phyloP scores from a whole-genome alignment of 2,888 invertebrate genomes.

The Eumerus sabulonum region DNA sequence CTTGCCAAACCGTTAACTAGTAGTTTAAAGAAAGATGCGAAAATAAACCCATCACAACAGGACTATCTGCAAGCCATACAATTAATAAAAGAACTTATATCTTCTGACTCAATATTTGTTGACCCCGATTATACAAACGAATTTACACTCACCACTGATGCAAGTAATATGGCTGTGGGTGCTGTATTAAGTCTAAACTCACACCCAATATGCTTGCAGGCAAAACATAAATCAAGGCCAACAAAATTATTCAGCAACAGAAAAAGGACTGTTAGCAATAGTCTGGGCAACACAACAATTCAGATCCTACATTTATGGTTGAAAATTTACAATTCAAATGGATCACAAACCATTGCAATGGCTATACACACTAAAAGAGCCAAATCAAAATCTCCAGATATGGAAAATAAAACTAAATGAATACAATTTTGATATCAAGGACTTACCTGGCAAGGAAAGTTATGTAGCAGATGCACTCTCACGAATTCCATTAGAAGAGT shows the following conservation, averaged over 20 bases:
- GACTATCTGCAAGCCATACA: conserved; percentile 4
- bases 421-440: conserved; percentile 13
- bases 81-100: conserved; percentile 14
- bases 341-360: conserved; percentile 1
- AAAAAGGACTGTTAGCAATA: conserved; percentile 4
- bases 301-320: neutral
- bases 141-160: neutral
- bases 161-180: no score
- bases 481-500: no score
- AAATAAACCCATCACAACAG: neutral
- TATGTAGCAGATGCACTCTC: neutral
- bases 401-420: conserved; percentile 11
- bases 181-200: neutral
- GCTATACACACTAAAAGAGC: neutral
- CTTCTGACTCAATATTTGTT: conserved; percentile 1
- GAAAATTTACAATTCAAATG: neutral
- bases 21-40: neutral
- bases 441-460: neutral
- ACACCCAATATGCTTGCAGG: neutral
- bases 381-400: neutral
- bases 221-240: no score
- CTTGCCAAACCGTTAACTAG: neutral
- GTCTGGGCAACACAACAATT: neutral
- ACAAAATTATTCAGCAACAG: no score
- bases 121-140: neutral